These are phyloP conservation scores for Butastur rufipennis DNA, from an alignment of 2,113 vertebrate genomes.

Conservation along the genomic window DNA sequence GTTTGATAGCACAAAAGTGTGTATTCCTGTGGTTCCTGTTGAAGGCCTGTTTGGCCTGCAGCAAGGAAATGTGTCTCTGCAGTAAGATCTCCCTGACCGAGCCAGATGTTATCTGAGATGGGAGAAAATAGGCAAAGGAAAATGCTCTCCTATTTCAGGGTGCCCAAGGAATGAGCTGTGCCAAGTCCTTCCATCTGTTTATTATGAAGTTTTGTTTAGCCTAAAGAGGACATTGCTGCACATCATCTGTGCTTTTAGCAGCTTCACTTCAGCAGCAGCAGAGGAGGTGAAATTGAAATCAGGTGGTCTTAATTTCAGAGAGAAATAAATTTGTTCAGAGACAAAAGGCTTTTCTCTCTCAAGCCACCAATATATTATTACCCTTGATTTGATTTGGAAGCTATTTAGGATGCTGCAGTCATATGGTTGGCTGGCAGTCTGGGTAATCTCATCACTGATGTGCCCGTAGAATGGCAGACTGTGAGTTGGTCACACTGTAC, in stretches of 20 bases:
- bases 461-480: neutral
- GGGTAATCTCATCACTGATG: neutral
- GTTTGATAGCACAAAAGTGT: neutral
- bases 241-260: neutral
- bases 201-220: neutral
- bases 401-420: conserved; percentile 9
- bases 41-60: neutral
- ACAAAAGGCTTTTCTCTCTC: conserved; percentile 22
- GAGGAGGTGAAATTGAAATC: conserved; percentile 44
- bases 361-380: neutral
- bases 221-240: neutral
- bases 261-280: neutral
- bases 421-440: neutral
- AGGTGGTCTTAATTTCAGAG: conserved; percentile 35
- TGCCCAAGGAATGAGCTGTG: neutral
- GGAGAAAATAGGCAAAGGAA: neutral
- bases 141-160: neutral
- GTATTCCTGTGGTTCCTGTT: neutral
- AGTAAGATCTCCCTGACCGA: neutral
- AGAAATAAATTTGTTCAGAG: neutral
- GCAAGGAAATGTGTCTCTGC: neutral
- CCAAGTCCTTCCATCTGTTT: neutral
- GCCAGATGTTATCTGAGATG: neutral
- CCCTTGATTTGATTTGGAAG: conserved; percentile 47
- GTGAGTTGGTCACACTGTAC: neutral